Conservation (phyloP, 2,888 invertebrate genomes). For the Drosophila mercatorum region DNA sequence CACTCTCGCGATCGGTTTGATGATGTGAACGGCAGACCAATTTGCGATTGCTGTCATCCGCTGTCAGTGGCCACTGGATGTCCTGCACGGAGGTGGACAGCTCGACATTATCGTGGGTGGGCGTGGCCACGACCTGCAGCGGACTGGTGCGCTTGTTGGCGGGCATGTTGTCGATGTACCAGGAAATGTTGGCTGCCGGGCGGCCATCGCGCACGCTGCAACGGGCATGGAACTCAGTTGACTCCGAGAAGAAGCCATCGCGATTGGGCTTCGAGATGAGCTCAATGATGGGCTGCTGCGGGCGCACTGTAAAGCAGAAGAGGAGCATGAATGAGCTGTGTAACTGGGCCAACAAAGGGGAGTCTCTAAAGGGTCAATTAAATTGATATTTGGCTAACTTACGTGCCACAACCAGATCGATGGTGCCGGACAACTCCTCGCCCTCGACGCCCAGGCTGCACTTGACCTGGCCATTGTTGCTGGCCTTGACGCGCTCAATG, state of each 20-base stretch:
- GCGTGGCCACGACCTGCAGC: constrained; percentile 83
- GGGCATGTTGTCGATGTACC: constrained; percentile 89
- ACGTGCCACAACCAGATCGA: constrained; percentile 90
- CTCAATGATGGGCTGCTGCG: constrained; percentile 82
- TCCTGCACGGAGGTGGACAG: constrained; percentile 88
- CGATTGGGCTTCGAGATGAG: constrained; percentile 69
- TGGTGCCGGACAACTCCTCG: constrained; percentile 87
- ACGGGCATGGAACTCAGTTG: constrained; percentile 87
- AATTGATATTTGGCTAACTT: constrained; percentile 84
- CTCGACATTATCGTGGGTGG: constrained; percentile 86
- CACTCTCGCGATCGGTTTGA: constrained; percentile 82
- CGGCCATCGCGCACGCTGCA: constrained; percentile 89
- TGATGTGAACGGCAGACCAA: constrained; percentile 89
- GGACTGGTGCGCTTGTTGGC: constrained; percentile 87
- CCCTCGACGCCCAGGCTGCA: constrained; percentile 88
- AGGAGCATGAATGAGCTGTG: neutral
- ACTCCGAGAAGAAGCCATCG: constrained; percentile 85
- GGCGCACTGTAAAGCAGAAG: constrained; percentile 73
- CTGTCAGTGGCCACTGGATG: constrained; percentile 87
- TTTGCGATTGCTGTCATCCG: constrained; percentile 88
- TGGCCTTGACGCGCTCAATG: constrained; percentile 87
- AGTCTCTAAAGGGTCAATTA: too few species aligned
- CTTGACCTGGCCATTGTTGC: constrained; percentile 89
- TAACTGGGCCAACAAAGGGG: neutral
- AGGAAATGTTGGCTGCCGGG: constrained; percentile 91